Base-by-base conservation (phyloP, 2,113 vertebrate genomes). In the Grantiella picta region DNA sequence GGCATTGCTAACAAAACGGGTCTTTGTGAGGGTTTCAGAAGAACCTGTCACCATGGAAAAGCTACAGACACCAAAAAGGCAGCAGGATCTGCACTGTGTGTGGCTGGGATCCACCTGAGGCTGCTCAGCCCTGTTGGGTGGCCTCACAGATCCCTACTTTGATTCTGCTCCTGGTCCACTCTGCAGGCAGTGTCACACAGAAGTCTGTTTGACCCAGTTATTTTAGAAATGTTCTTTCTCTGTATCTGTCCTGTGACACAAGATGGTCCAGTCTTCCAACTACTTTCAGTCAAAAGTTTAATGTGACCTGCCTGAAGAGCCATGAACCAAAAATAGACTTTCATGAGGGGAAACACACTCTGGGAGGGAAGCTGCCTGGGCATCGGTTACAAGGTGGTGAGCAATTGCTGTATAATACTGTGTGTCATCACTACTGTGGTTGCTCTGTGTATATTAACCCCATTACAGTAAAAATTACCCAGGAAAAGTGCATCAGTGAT, bases 11-110 rank as follows among this genome's bases (percentile, higher is more conserved):
- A 88, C 11, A 77, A 65, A 89, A 49, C 12, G 64, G 53, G 15
- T 83, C 72, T 92, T 92, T 95, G 79, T 88, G 47, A 86, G 60
- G 53, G 60, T 84, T 93, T 94, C 79, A 92, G 69, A 94, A 94
- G 22, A 78, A 78, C 60, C 70, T 91, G 90, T 66, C 60, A 53
- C 42, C 2, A 1, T 54, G 57, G 35, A 66, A 76, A 79, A 92
- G 52, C 35, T 77, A 10, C 52, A 75, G 52, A 27, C 54, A 47
- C 7, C 38, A 73, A 52, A 63, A 87, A 70, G 33, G 29, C 75
- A 78, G 64, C 9, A 65, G 54, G 42, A 42, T 63, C 18, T 63
- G 42, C 33, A 3, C 18, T 38, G 45, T 33, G 10, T 42, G n/a
- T 42, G 35, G 6, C 36, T 75, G 15, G 29, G 59, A 83, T 47